Evolutionary conservation across 1,140 invertebrate genomes (phyloP), one percentile per base, ranked within the genome.

Genomic region (Drosophila rufa): DNA sequence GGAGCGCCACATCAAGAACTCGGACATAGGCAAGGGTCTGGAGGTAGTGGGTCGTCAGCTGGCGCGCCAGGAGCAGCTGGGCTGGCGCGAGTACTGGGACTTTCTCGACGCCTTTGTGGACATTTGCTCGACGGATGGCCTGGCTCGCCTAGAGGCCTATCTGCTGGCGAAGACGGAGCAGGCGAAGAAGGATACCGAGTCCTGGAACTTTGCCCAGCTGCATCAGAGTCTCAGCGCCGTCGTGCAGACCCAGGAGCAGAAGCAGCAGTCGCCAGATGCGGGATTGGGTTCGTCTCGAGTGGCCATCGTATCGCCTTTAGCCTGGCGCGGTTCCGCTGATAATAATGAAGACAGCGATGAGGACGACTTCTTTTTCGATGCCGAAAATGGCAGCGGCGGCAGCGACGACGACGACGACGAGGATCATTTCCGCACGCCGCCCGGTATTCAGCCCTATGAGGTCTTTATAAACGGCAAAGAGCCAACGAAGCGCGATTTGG

Each of bases 81-180:
- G 94, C n/a, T 99, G 97, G 97, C 96, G 95, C 70, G 98, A 99
- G 91, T 97, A 97, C 92, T 99, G 98, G 97, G 95, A 96, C 2
- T 98, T 98, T 92, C 93, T 98, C 8, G 95, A 96, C 79, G 94
- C 94, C 8, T 98, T 97, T 92, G 94, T 96, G 8, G 96, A 99
- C 93, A 94, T 98, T 4, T 92, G 95, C 2, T 95, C 95, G 1
- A 81, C 93, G 0, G 95, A 96, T 64, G 97, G 97, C 4, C 93
- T 98, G 2, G 78, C 92, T 0, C 93, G 95, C 48, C 92, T 99
- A 1, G 97, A 99, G 93, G 94, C 94, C 19, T 96, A 96, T 94
- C 93, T 98, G 4, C 94, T 94, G 78, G 93, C 94, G n/a, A 94
- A 93, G 74, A n/a, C 64, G 3, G 74, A 82, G 19, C 58, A 38